Conservation (phyloP, 2,888 invertebrate species). For the Atrina japonica region DNA sequence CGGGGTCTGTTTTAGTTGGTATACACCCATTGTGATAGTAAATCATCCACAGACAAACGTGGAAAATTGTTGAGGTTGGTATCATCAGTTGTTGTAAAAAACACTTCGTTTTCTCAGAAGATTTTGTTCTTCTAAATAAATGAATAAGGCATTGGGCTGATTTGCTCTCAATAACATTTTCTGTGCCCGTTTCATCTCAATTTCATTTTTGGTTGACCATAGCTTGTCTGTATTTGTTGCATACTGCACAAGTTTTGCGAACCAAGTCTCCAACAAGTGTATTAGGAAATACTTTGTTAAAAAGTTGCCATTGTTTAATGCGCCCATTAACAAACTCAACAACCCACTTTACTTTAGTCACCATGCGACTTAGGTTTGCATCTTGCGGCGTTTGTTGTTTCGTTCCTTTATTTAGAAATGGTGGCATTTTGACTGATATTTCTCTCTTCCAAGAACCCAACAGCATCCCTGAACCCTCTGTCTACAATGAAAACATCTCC, state of each 20-base stretch:
- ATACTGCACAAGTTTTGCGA: background rate
- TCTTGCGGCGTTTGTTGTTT: slow-evolving; percentile 34
- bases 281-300: slow-evolving; percentile 9
- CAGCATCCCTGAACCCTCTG: too few species aligned
- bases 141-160: background rate
- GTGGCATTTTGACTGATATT: slow-evolving; percentile 34
- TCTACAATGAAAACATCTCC: too few species aligned
- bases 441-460: too few species aligned
- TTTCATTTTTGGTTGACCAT: too few species aligned
- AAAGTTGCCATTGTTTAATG: slow-evolving; percentile 23
- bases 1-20: too few species aligned
- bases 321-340: slow-evolving; percentile 29
- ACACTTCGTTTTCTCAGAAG: background rate
- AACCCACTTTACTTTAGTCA: slow-evolving; percentile 37
- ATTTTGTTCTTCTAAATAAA: background rate
- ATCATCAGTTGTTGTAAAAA: too few species aligned
- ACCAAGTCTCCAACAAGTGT: slow-evolving; percentile 23
- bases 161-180: background rate
- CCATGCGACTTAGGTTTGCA: slow-evolving; percentile 25
- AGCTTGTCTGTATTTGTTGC: slow-evolving; percentile 12
- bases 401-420: slow-evolving; percentile 16
- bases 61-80: background rate
- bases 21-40: slow-evolving; percentile 16
- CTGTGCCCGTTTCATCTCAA: background rate
- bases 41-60: background rate